Conservation (phyloP, 2,113 vertebrate species). For the Leptodactylus fuscus region DNA sequence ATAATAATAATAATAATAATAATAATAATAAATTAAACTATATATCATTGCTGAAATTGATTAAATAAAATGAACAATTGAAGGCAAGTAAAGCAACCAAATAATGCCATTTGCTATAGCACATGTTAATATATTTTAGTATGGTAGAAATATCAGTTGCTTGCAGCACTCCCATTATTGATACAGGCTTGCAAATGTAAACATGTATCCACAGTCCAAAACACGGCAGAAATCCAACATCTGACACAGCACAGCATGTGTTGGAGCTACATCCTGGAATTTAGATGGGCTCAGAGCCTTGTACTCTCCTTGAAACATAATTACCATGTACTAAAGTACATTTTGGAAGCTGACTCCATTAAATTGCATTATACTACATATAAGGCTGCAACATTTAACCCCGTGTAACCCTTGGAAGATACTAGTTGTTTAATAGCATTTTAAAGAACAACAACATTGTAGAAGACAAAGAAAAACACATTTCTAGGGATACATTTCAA, state of each 20-base stretch:
- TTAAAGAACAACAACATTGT: no score
- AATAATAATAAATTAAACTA: no score
- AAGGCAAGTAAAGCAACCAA: no score
- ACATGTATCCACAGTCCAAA: not conserved
- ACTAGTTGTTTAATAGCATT: not conserved
- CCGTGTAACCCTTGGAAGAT: not conserved
- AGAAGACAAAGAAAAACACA: not conserved
- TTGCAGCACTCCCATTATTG: not conserved
- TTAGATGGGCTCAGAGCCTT: not conserved
- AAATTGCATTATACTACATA: not conserved
- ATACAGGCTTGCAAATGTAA: not conserved
- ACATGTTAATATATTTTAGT: not conserved
- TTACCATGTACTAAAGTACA: not conserved
- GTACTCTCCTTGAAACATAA: conserved; percentile 6
- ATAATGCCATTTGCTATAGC: not conserved
- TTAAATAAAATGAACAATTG: no score
- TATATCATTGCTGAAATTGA: no score
- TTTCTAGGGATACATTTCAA: not conserved
- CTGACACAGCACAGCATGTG: not conserved
- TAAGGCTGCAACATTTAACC: not conserved
- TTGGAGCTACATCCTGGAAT: not conserved
- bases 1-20: no score
- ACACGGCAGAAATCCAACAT: not conserved
- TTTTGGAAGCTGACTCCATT: not conserved
- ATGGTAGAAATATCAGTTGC: not conserved